Conservation (phyloP, 1,140 invertebrate species). For the Lysiphlebus fabarum region DNA sequence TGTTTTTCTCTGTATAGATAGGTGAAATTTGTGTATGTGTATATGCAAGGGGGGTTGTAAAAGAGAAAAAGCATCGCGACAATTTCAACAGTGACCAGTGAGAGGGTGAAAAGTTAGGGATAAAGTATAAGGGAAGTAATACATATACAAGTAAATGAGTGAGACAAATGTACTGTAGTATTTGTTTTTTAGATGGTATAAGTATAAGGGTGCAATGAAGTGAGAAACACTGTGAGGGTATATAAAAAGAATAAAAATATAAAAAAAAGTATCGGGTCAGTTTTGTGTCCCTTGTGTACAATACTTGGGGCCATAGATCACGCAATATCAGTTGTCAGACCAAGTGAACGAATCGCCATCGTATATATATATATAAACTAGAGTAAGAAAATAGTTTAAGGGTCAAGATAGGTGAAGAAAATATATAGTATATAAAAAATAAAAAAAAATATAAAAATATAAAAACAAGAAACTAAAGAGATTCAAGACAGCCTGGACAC, state of each 20-base stretch:
- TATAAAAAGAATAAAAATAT: constrained; percentile 15
- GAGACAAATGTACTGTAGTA: no score
- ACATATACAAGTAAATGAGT: no score
- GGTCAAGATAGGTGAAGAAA: constrained; percentile 3
- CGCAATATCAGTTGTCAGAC: constrained; percentile 56
- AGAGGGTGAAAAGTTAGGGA: constrained; percentile 17
- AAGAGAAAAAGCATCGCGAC: not conserved
- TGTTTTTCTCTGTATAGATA: not conserved
- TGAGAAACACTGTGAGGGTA: not conserved
- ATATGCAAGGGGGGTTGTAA: not conserved
- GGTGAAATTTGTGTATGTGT: no score
- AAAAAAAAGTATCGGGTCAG: constrained; percentile 31
- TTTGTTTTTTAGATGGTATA: no score
- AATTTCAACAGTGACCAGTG: constrained; percentile 12
- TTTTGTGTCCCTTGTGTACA: constrained; percentile 52
- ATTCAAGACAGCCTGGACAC: constrained; percentile 34
- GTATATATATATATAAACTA: not conserved
- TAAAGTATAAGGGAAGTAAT: constrained; percentile 14
- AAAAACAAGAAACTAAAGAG: constrained; percentile 1
- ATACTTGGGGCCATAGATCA: constrained; percentile 53
- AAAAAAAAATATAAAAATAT: not conserved
- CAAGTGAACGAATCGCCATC: constrained; percentile 40
- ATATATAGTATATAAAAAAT: not conserved
- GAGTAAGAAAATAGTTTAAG: constrained; percentile 8
- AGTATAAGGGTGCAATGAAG: no score